Evolutionary conservation across 2,113 vertebrate genomes (phyloP).

Genomic region (Syrmaticus mikado): DNA sequence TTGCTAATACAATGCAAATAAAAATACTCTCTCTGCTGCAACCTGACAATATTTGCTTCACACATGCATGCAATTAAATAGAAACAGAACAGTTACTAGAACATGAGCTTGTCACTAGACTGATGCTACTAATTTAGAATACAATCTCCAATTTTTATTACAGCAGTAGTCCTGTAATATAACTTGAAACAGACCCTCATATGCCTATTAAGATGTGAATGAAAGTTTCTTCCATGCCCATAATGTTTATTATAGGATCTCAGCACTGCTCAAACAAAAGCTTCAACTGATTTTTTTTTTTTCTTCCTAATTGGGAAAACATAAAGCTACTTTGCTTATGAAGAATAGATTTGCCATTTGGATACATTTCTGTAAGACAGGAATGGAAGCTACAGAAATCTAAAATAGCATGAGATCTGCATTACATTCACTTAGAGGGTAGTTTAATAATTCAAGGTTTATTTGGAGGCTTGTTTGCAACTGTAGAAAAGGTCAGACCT

Average conservation of each 20-base stretch:
- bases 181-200: not conserved
- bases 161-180: not conserved
- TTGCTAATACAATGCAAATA: conserved; percentile 2
- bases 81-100: not conserved
- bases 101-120: not conserved
- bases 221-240: not conserved
- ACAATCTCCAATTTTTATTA: not conserved
- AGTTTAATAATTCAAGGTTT: conserved; percentile 65
- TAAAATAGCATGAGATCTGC: not conserved
- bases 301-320: not conserved
- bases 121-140: not conserved
- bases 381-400: not conserved
- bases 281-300: not conserved
- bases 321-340: not conserved
- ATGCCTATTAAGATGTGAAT: not conserved
- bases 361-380: not conserved
- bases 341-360: conserved; percentile 18
- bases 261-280: not conserved
- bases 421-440: conserved; percentile 40
- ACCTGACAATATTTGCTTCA: not conserved
- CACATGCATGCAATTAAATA: not conserved
- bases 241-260: not conserved
- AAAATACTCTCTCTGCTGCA: not conserved
- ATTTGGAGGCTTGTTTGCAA: conserved; percentile 55
- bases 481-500: conserved; percentile 53